A percentile compares a stretch with the other conserved stretches of the same genome.
Evolutionary conservation across 2,888 invertebrate genomes (phyloP).

Genomic region (Chrysolina haemoptera): DNA sequence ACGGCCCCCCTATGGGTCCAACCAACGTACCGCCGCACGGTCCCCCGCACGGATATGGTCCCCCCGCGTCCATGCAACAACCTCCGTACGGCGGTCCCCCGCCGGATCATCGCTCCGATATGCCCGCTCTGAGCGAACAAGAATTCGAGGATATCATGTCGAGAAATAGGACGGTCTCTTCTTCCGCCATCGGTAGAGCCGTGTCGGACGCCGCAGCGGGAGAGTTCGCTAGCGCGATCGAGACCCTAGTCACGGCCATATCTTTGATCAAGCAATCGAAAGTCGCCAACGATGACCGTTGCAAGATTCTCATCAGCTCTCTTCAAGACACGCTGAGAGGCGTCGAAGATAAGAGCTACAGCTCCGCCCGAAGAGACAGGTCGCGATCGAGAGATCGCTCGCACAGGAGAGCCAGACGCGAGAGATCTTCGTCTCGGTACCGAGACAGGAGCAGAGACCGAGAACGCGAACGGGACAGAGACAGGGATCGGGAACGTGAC

Average conservation of each 20-base stretch:
- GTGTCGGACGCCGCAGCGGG: conserved; percentile 98
- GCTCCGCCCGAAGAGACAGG: conserved; percentile 78
- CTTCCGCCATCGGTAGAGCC: conserved; percentile 94
- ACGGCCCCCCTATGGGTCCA: conserved; percentile 79
- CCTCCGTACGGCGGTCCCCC: conserved; percentile 77
- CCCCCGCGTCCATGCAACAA: conserved; percentile 68
- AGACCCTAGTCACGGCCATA: conserved; percentile 98
- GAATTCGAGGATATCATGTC: conserved; percentile 99
- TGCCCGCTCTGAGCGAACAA: conserved; percentile 85
- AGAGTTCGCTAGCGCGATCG: conserved; percentile 98
- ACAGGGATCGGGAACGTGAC: conserved; percentile 71
- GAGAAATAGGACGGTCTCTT: conserved; percentile 96
- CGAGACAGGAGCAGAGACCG: conserved; percentile 74
- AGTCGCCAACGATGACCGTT: conserved; percentile 95
- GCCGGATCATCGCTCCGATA: conserved; percentile 72
- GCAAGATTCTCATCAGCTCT: conserved; percentile 97
- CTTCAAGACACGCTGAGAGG: conserved; percentile 94
- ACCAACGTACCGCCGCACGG: conserved; percentile 68
- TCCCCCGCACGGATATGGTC: conserved; percentile 74
- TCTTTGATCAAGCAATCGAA: conserved; percentile 96
- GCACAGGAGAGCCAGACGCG: conserved; percentile 66
- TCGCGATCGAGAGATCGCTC: conserved; percentile 67
- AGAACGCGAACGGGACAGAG: conserved; percentile 73
- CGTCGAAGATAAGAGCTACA: conserved; percentile 98
- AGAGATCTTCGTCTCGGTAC: conserved; percentile 69